These are phyloP conservation scores for Heterotis niloticus DNA, from an alignment of 2,113 vertebrate species.

Conservation along the genomic window DNA sequence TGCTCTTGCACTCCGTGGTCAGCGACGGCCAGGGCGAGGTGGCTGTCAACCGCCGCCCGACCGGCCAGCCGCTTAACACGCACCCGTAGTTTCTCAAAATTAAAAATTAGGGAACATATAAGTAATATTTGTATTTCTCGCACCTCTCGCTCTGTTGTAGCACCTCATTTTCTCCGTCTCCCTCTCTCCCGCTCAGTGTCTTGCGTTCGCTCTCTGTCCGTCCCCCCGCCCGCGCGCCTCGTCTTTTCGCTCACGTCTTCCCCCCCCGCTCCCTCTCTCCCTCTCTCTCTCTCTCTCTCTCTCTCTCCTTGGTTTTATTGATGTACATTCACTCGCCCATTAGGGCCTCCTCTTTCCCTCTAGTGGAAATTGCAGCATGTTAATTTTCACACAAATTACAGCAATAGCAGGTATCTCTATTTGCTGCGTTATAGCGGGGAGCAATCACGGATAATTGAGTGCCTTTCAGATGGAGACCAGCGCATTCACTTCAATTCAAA, in stretches of 20 bases:
- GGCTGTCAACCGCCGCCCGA: slow-evolving; percentile 89
- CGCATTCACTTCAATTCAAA: slow-evolving; percentile 99
- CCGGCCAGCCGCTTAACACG: slow-evolving; percentile 99
- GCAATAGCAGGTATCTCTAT: slow-evolving; percentile 99
- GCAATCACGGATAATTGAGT: slow-evolving; percentile 99
- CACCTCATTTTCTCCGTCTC: slow-evolving; percentile 58
- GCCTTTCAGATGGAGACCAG: slow-evolving; percentile 99
- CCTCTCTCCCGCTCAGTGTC: slow-evolving; percentile 63
- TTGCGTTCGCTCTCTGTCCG: not conserved
- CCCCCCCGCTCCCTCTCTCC: slow-evolving; percentile 63
- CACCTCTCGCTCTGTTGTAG: slow-evolving; percentile 53
- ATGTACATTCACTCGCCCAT: slow-evolving; percentile 99
- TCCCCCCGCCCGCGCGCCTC: slow-evolving; percentile 67
- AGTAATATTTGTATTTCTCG: no score
- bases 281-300: slow-evolving; percentile 41
- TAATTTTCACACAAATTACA: slow-evolving; percentile 99
- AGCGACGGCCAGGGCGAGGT: slow-evolving; percentile 98
- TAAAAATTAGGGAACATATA: slow-evolving; percentile 58
- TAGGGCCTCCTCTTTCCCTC: slow-evolving; percentile 99
- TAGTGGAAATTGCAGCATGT: slow-evolving; percentile 99
- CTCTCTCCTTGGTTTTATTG: slow-evolving; percentile 98
- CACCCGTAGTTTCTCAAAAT: slow-evolving; percentile 99
- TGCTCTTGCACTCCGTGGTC: slow-evolving; percentile 54
- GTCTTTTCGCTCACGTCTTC: slow-evolving; percentile 53
- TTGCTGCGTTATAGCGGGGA: slow-evolving; percentile 99